Percentiles rank a stretch among this genome's conserved stretches.
These are phyloP conservation scores for Exocentrus adspersus DNA, from an alignment of 2,888 invertebrate species.

Conservation along the genomic window DNA sequence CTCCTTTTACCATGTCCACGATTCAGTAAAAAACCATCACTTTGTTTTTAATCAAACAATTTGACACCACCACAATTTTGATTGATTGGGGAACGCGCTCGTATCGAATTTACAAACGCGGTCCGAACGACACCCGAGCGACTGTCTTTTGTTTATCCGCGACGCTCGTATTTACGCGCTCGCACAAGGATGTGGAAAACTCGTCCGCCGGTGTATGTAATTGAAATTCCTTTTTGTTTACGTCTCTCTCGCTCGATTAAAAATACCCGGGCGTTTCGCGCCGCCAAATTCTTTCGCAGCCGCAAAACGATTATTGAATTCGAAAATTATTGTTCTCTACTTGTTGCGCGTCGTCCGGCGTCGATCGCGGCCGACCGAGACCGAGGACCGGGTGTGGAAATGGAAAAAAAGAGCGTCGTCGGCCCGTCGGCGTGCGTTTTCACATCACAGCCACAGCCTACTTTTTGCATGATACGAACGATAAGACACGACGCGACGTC, in stretches of 20 bases:
- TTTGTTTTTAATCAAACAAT: not conserved
- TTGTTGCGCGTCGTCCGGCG: not conserved
- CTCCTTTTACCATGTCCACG: not conserved
- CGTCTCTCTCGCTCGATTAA: not conserved
- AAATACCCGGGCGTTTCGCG: not conserved
- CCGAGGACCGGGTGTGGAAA: no score
- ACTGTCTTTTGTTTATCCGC: not conserved
- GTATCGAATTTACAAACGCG: no score
- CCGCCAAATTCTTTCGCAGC: not conserved
- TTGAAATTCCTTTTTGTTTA: not conserved
- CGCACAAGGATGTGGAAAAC: not conserved
- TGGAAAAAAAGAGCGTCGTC: no score
- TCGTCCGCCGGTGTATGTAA: no score
- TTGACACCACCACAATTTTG: no score
- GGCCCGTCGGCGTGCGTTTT: no score
- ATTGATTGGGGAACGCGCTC: not conserved
- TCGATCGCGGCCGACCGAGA: not conserved
- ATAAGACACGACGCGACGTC: no score
- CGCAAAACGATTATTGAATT: not conserved
- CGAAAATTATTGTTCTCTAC: not conserved
- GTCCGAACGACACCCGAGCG: no score
- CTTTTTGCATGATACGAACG: no score
- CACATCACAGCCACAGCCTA: no score
- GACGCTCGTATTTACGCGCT: no score
- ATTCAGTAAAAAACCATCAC: not conserved